A percentile compares a stretch with the other conserved stretches of the same genome.
phyloP scores from a whole-genome alignment of 1,140 invertebrate genomes.

The Drosophila guanche region DNA sequence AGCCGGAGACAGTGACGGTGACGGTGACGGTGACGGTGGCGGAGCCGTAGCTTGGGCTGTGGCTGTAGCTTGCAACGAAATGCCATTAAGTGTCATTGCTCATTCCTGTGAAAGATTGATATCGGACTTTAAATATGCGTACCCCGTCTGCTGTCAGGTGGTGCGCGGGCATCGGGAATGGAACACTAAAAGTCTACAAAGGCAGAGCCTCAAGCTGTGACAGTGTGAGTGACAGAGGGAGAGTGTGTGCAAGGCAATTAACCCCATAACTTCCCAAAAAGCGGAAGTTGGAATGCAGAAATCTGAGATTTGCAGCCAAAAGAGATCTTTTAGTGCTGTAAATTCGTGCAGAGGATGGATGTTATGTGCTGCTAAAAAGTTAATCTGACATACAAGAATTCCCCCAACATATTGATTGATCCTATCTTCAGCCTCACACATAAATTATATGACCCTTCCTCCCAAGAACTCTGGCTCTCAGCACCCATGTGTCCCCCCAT shows the following conservation, averaged over 20 bases:
- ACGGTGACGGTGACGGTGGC: not conserved
- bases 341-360: not conserved
- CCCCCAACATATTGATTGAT: slow-evolving; percentile 30
- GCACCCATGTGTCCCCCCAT: slow-evolving; percentile 9
- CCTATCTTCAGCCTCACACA: slow-evolving; percentile 5
- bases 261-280: too few relatives aligned
- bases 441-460: too few relatives aligned
- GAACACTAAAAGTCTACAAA: slow-evolving; percentile 19
- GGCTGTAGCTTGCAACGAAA: slow-evolving; percentile 53
- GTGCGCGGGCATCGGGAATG: slow-evolving; percentile 8
- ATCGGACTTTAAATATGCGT: slow-evolving; percentile 77
- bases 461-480: slow-evolving; percentile 4
- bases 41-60: not conserved
- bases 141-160: slow-evolving; percentile 29
- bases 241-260: too few relatives aligned
- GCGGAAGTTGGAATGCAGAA: too few relatives aligned
- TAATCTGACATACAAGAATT: not conserved
- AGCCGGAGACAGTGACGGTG: slow-evolving; percentile 5
- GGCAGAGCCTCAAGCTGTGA: too few relatives aligned
- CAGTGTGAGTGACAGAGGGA: too few relatives aligned
- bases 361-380: not conserved
- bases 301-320: too few relatives aligned
- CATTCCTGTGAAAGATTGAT: slow-evolving; percentile 79
- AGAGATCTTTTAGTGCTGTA: too few relatives aligned
- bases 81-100: slow-evolving; percentile 80